Evolutionary conservation across 2,888 invertebrate species (phyloP), one percentile per base, ranked within the genome.

Genomic region (Schizaphis graminum): DNA sequence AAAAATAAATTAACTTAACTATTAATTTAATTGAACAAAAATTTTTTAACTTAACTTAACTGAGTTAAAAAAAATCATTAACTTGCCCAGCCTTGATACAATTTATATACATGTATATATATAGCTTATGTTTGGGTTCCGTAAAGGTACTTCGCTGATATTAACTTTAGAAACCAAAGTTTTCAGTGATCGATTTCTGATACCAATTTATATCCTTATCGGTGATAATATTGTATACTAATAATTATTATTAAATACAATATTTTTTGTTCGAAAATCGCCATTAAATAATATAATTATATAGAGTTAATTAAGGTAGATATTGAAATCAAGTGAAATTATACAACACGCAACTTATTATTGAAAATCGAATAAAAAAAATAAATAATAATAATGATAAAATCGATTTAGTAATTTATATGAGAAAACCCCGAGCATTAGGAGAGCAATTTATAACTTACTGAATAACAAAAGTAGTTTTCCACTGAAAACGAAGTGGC

Each of bases 381-480:
- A 77, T 28, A 67, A 67, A 67, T n/a, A 35, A 77, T 77, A 77
- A 77, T 85, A 26, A 56, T 41, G 26, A 89, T 41, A 85, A 56
- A 86, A 47, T 92, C 91, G 57, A 47, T 61, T 86, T 86, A 91
- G 85, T 92, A 86, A 92, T 92, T 61, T n/a, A 61, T 87, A 35
- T 10, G 41, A 86, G 26, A 92, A 87, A 92, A 61, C 24, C 7
- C 13, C 8, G 16, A 49, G 61, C 47, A 87, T 86, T 49, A 92
- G 61, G 8, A 49, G 57, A 61, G 86, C 92, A 87, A 92, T 92
- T 61, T 92, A 92, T 92, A 87, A 92, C 91, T 91, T 86, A 86
- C 49, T 92, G 87, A 92, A 92, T 92, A 92, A 92, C 47, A 92
- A 92, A 92, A 92, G 61, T 92, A 87, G 57, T 57, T 86, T 92